phyloP scores from a whole-genome alignment of 2,113 vertebrate genomes.

The Eublepharis macularius region DNA sequence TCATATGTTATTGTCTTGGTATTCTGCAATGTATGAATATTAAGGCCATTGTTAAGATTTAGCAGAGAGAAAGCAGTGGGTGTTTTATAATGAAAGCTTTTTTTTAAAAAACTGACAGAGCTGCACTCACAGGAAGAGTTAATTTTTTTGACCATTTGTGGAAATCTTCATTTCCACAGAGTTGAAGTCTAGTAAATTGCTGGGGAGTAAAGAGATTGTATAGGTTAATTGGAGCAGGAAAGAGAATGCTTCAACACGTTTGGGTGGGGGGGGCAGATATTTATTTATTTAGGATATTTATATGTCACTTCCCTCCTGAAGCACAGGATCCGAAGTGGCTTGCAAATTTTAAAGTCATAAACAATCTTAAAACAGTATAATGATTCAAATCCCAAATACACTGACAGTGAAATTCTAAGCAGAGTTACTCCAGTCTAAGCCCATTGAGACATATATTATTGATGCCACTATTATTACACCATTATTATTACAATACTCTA shows the following conservation, averaged over 20 bases:
- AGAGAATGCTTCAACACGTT: background rate
- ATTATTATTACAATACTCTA: too few species aligned
- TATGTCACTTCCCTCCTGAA: too few species aligned
- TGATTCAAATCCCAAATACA: too few species aligned
- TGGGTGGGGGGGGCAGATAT: too few species aligned
- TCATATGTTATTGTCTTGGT: background rate
- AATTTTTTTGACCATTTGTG: background rate
- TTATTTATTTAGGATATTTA: too few species aligned
- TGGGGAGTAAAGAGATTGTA: background rate
- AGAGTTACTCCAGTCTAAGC: too few species aligned
- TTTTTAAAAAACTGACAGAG: background rate
- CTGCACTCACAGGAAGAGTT: background rate
- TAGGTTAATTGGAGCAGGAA: background rate
- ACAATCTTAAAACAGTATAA: too few species aligned
- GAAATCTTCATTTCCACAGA: background rate
- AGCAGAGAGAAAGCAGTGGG: background rate
- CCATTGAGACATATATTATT: too few species aligned
- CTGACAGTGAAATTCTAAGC: too few species aligned
- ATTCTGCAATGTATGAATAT: background rate
- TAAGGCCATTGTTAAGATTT: background rate
- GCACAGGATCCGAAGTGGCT: too few species aligned
- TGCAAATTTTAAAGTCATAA: too few species aligned
- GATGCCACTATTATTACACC: too few species aligned
- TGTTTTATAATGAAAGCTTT: background rate
- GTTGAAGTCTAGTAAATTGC: background rate